Evolutionary conservation across 2,113 vertebrate genomes (phyloP), one percentile per base, ranked within the genome.

Genomic region (Cathartes aura): DNA sequence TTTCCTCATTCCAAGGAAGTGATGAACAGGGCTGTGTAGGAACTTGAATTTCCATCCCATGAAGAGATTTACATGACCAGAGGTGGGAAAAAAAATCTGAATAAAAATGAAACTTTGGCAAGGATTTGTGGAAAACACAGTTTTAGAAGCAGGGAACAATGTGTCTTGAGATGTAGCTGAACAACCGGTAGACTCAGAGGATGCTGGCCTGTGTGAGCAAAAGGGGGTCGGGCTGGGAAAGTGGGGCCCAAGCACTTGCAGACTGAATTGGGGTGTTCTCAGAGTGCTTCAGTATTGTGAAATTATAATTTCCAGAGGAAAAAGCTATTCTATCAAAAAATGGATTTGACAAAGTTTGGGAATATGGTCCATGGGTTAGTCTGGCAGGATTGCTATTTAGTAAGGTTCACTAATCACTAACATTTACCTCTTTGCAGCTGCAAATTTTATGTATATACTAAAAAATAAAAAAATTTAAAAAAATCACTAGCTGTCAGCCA

Each of bases 11-110:
- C 8, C 32, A 81, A 45, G 47, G 52, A 60, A 60, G 9, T 18
- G 6, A 68, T 1, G 0, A 84, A 72, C 7, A 50, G 38, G 45
- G 5, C 9, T 75, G 17, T 38, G 38, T 14, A 80, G 34, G 11
- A 73, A 60, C 43, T 76, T 59, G 43, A 43, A 78, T 73, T 88
- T 89, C 50, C 23, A 27, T 66, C 26, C 47, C 16, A 22, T 64
- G 4, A 76, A 47, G 66, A 68, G 5, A 58, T 66, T 90, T 81
- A 58, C 24, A 14, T 9, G 15, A 53, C n/a, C 2, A 11, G 17
- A 53, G 1, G 0, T 1, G 4, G 5, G 10, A 5, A 5, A 62
- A 29, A 45, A 16, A 52, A 40, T 73, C 11, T 36, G 45, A 64
- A 50, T 64, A 72, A 42, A 72, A 94, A 59, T 26, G 3, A 43